Percentiles rank a stretch among this genome's conserved stretches.
Conservation (phyloP, 2,113 vertebrate genomes). For the Puntigrus tetrazona region DNA sequence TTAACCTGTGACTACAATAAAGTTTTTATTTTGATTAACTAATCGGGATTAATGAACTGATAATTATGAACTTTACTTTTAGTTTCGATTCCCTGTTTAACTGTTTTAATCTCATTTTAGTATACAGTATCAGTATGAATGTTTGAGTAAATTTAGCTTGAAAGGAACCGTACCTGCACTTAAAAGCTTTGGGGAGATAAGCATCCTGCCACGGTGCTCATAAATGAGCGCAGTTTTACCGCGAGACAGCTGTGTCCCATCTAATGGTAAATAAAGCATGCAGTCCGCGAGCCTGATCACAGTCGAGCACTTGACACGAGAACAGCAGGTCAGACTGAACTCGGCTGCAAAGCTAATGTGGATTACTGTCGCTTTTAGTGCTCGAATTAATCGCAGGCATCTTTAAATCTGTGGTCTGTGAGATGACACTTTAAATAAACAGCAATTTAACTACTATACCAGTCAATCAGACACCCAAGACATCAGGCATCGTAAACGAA, state of each 20-base stretch:
- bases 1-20: neutral
- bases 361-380: neutral
- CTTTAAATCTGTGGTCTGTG: neutral
- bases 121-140: neutral
- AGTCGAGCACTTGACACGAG: neutral
- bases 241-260: constrained; percentile 9
- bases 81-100: neutral
- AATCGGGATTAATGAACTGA: neutral
- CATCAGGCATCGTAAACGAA: too few relatives aligned
- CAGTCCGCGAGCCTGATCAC: neutral
- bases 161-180: constrained; percentile 10
- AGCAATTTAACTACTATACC: neutral
- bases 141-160: neutral
- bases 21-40: neutral
- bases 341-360: neutral
- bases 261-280: constrained; percentile 4
- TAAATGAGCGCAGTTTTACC: neutral
- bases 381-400: neutral
- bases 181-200: constrained; percentile 16
- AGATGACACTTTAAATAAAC: neutral
- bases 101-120: neutral
- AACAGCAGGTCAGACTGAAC: neutral
- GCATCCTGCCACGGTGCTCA: neutral
- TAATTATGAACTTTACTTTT: neutral
- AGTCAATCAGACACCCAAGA: neutral